A percentile compares a stretch with the other conserved stretches of the same genome.
phyloP scores from a whole-genome alignment of 2,797 vertebrate species.

The Cyclopterus lumpus region DNA sequence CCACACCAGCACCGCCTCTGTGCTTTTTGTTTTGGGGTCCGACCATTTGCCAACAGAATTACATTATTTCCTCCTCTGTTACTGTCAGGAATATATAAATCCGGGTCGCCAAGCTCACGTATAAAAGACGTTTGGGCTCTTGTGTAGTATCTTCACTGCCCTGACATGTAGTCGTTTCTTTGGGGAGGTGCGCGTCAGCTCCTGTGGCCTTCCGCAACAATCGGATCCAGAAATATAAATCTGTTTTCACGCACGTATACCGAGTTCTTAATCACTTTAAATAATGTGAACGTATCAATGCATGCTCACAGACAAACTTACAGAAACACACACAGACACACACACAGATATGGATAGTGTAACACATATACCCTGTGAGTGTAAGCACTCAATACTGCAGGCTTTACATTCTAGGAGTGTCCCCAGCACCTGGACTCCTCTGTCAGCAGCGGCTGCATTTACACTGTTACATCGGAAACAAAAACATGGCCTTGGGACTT shows the following conservation, averaged over 20 bases:
- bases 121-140: neutral
- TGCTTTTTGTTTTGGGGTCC: neutral
- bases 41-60: conserved; percentile 3
- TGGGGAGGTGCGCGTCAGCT: neutral
- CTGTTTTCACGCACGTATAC: neutral
- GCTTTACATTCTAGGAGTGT: conserved; percentile 70
- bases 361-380: conserved; percentile 31
- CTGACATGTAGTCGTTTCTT: neutral
- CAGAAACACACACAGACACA: conserved; percentile 2
- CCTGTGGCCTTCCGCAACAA: neutral
- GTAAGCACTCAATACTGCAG: conserved; percentile 53
- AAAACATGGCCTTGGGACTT: conserved; percentile 77
- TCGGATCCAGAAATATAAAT: neutral
- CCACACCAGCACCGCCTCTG: neutral
- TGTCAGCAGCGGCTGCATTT: conserved; percentile 68
- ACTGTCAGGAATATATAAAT: neutral
- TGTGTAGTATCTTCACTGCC: neutral
- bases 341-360: conserved; percentile 26
- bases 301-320: neutral
- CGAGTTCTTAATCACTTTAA: conserved; percentile 2
- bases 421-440: conserved; percentile 48
- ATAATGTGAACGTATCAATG: neutral
- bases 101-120: neutral
- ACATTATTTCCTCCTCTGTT: neutral
- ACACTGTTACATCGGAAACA: conserved; percentile 73